Evolutionary conservation across 2,113 vertebrate species (phyloP).

Genomic region (Boleophthalmus pectinirostris): DNA sequence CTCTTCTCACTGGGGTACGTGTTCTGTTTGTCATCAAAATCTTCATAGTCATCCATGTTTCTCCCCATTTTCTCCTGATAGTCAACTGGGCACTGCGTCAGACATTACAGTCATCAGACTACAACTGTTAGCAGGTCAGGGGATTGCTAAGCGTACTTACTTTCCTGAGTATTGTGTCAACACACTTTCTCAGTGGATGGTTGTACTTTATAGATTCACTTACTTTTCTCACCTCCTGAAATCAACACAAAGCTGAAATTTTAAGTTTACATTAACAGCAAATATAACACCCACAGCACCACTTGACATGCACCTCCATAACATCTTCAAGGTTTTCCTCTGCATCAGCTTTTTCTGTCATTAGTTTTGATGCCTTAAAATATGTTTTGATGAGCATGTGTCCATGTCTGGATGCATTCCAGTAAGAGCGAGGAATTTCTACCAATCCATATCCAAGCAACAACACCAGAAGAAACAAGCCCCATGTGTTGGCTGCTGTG

Average conservation of each 20-base stretch:
- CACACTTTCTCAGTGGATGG: slow-evolving; percentile 91
- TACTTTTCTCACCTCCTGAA: slow-evolving; percentile 91
- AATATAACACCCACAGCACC: neutral
- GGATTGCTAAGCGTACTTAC: slow-evolving; percentile 64
- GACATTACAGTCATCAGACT: neutral
- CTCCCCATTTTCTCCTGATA: slow-evolving; percentile 98
- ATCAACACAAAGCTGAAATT: neutral
- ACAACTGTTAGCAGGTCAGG: neutral
- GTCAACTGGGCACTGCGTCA: slow-evolving; percentile 87
- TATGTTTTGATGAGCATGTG: slow-evolving; percentile 94
- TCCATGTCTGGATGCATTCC: slow-evolving; percentile 90
- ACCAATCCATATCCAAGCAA: slow-evolving; percentile 94
- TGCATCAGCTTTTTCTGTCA: slow-evolving; percentile 96
- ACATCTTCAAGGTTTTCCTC: slow-evolving; percentile 96
- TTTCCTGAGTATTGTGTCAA: slow-evolving; percentile 95
- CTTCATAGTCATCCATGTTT: slow-evolving; percentile 98
- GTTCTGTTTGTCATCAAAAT: slow-evolving; percentile 95
- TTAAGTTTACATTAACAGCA: neutral
- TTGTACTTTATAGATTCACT: slow-evolving; percentile 96
- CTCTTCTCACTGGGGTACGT: slow-evolving; percentile 91
- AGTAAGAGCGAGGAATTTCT: slow-evolving; percentile 94
- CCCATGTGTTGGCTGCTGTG: slow-evolving; percentile 97
- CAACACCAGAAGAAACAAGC: slow-evolving; percentile 93
- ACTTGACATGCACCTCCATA: slow-evolving; percentile 83
- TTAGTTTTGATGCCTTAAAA: slow-evolving; percentile 95